phyloP scores from a whole-genome alignment of 2,797 vertebrate genomes.

The Delichon dasypus region DNA sequence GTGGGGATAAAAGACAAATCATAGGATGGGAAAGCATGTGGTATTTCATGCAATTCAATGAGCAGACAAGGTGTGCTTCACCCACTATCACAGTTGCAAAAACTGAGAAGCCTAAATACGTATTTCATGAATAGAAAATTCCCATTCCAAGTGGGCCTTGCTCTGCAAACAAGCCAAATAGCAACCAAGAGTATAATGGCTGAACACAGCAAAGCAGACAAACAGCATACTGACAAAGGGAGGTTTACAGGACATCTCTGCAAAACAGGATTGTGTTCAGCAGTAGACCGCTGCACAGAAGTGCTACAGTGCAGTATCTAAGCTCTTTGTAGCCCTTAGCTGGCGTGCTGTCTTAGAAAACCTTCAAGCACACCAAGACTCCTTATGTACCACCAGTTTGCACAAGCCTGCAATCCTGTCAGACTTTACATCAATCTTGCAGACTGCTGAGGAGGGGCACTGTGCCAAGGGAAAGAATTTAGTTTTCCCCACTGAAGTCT shows the following conservation, averaged over 20 bases:
- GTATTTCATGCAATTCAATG: not conserved
- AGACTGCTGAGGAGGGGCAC: not conserved
- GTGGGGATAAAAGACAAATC: not conserved
- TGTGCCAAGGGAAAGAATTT: not conserved
- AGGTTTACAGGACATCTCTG: not conserved
- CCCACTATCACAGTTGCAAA: not conserved
- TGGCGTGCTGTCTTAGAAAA: not conserved
- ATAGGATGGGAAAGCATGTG: not conserved
- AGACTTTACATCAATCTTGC: not conserved
- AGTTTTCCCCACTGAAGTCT: not conserved
- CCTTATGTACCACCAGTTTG: not conserved
- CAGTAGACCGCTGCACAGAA: not conserved
- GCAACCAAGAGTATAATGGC: not conserved
- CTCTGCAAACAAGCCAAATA: not conserved
- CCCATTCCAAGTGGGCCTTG: not conserved
- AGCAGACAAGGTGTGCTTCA: not conserved
- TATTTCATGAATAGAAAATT: not conserved
- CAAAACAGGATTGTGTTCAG: not conserved
- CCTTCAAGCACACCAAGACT: not conserved
- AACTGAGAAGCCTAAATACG: not conserved
- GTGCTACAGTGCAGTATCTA: not conserved
- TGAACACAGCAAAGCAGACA: not conserved
- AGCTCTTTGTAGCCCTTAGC: not conserved
- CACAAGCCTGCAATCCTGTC: not conserved
- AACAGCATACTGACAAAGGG: slow-evolving; percentile 5